phyloP scores from a whole-genome alignment of 2,113 vertebrate genomes.

The Arothron firmamentum region DNA sequence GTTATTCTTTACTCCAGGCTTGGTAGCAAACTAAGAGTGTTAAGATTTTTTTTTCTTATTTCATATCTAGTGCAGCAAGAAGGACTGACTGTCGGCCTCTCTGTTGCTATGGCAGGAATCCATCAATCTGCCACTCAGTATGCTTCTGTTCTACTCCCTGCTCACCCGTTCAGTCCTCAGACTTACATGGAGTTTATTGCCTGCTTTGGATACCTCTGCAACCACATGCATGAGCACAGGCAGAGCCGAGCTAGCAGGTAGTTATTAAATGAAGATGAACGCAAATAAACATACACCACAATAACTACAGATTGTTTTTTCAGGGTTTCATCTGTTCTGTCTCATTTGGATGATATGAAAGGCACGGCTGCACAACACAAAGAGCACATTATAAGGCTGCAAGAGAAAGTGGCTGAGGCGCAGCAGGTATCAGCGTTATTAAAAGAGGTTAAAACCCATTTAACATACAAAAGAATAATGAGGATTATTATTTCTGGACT shows the following conservation, averaged over 20 bases:
- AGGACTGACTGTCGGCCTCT: slow-evolving; percentile 38
- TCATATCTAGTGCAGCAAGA: slow-evolving; percentile 31
- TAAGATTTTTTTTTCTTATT: background rate
- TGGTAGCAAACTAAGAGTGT: background rate
- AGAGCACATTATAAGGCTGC: slow-evolving; percentile 35
- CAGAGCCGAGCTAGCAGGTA: slow-evolving; percentile 62
- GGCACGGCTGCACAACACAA: slow-evolving; percentile 32
- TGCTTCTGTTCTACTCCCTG: slow-evolving; percentile 48
- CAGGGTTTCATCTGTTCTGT: slow-evolving; percentile 56
- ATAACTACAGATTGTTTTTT: background rate
- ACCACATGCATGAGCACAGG: slow-evolving; percentile 44
- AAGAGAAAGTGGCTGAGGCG: slow-evolving; percentile 29
- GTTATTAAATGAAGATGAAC: background rate
- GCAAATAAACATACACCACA: background rate
- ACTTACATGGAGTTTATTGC: slow-evolving; percentile 75
- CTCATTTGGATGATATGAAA: slow-evolving; percentile 51
- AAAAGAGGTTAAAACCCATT: background rate
- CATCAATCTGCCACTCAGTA: slow-evolving; percentile 75
- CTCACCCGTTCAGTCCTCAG: slow-evolving; percentile 70
- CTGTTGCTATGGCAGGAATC: slow-evolving; percentile 74
- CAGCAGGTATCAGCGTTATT: slow-evolving; percentile 56
- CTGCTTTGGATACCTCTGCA: slow-evolving; percentile 58
- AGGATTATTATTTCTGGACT: background rate
- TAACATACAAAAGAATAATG: background rate
- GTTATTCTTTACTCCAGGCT: background rate